Conservation (phyloP, 2,797 vertebrate species). For the Macropus fuliginosus region DNA sequence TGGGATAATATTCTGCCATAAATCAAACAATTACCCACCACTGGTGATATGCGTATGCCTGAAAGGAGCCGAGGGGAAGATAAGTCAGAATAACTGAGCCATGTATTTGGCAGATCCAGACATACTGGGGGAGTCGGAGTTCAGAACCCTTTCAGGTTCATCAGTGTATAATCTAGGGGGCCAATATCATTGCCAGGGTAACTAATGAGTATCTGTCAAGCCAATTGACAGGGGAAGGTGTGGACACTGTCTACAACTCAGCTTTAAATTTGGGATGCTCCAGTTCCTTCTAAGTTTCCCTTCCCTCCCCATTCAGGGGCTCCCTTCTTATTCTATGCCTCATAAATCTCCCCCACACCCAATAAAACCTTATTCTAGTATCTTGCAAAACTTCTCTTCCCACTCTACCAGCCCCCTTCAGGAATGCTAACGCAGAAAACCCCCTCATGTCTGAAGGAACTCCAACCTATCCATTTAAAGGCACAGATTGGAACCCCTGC, state of each 20-base stretch:
- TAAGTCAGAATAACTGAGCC: constrained; percentile 35
- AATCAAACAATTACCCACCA: not conserved
- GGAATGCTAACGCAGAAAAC: not conserved
- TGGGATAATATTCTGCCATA: constrained; percentile 42
- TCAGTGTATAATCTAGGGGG: not conserved
- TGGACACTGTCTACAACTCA: constrained; percentile 17
- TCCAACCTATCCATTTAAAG: not conserved
- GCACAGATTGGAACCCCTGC: not conserved
- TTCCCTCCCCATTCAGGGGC: not conserved
- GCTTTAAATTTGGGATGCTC: not conserved
- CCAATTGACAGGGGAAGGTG: not conserved
- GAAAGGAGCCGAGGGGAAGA: constrained; percentile 18
- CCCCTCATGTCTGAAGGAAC: not conserved
- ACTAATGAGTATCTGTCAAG: constrained; percentile 42
- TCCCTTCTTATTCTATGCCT: constrained; percentile 29
- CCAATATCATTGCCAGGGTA: fast-evolving
- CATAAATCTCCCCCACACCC: not conserved
- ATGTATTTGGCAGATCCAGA: not conserved
- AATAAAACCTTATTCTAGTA: not conserved
- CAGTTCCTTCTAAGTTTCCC: not conserved
- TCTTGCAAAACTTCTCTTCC: constrained; percentile 11
- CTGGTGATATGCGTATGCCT: not conserved
- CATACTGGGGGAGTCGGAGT: not conserved
- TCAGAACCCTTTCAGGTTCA: constrained; percentile 28
- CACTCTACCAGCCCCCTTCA: not conserved